Evolutionary conservation across 1,140 invertebrate species (phyloP).

Genomic region (Aphis craccivora): DNA sequence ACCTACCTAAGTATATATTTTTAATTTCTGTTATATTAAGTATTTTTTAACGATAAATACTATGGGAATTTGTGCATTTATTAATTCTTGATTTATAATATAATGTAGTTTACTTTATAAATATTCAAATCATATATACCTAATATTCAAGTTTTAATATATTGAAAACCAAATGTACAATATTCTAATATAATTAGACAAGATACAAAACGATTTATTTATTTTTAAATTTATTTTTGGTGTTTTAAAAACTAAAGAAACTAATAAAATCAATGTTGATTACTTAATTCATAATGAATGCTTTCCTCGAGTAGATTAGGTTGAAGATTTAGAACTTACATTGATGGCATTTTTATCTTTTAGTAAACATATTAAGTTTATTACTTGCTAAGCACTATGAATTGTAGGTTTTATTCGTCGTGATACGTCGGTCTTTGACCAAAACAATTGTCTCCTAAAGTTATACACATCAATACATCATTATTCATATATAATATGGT

Average conservation of each 20-base stretch:
- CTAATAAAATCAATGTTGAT: conserved; percentile 25
- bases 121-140: neutral
- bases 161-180: neutral
- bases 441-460: neutral
- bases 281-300: neutral
- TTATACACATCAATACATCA: neutral
- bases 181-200: neutral
- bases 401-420: neutral
- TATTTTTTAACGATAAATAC: neutral
- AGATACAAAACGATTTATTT: neutral
- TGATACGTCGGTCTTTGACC: neutral
- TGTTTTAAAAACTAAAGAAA: too few species aligned
- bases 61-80: neutral
- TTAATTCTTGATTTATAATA: neutral
- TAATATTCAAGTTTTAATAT: neutral
- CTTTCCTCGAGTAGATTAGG: neutral
- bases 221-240: neutral
- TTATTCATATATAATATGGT: neutral
- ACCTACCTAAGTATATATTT: neutral
- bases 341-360: neutral
- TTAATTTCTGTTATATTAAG: neutral
- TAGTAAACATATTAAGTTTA: neutral
- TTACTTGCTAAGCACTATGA: neutral
- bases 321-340: neutral
- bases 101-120: neutral